phyloP scores from a whole-genome alignment of 2,113 vertebrate species.

The Stigmatopora argus region DNA sequence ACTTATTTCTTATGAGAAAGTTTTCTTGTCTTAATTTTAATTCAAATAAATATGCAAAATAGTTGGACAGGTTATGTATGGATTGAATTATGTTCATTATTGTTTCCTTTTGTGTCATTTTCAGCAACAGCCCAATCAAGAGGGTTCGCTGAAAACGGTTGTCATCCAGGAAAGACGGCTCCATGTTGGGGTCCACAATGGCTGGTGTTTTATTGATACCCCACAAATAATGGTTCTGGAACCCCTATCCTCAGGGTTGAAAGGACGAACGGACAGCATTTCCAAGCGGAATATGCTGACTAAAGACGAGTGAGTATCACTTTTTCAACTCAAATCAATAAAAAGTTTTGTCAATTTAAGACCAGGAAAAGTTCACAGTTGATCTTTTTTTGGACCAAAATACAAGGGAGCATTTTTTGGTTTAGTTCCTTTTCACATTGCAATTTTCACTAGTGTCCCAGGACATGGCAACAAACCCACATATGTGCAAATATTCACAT shows the following conservation, averaged over 20 bases:
- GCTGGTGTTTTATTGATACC: slow-evolving; percentile 79
- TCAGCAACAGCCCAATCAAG: slow-evolving; percentile 58
- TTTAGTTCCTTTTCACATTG: too few relatives aligned
- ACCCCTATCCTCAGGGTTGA: slow-evolving; percentile 34
- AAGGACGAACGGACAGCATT: slow-evolving; percentile 49
- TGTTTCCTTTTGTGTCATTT: slow-evolving; percentile 2
- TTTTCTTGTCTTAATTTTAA: background rate
- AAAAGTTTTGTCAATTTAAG: background rate
- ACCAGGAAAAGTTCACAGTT: too few relatives aligned
- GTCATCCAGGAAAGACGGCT: slow-evolving; percentile 83
- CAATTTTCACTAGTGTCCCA: too few relatives aligned
- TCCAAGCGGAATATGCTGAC: slow-evolving; percentile 42
- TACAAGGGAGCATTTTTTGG: too few relatives aligned
- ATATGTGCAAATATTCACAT: too few relatives aligned
- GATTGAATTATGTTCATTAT: background rate
- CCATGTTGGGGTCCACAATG: slow-evolving; percentile 83
- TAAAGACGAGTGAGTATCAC: slow-evolving; percentile 66
- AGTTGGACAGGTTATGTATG: background rate
- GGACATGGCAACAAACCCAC: too few relatives aligned
- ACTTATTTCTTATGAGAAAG: too few relatives aligned
- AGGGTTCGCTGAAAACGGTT: slow-evolving; percentile 28
- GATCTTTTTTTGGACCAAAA: too few relatives aligned
- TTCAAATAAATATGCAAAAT: background rate
- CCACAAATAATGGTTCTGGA: slow-evolving; percentile 85
- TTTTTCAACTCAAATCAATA: background rate